These are phyloP conservation scores for human (Homo sapiens) DNA, from an alignment of 2,113 vertebrate species.

Conservation along the genomic window DNA sequence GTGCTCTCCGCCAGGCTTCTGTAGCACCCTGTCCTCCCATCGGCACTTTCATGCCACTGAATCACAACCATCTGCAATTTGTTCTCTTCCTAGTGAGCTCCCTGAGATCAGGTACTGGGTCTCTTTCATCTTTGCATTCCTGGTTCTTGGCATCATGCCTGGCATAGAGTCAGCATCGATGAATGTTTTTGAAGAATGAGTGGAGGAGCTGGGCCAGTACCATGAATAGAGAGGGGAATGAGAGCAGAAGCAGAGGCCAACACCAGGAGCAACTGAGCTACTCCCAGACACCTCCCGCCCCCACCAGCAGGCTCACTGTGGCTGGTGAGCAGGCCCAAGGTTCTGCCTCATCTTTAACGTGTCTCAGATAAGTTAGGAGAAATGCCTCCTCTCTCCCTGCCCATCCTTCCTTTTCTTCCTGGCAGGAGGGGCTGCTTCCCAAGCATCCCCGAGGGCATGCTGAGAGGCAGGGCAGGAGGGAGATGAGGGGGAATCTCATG, in stretches of 20 bases:
- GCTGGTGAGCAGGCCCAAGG: background rate
- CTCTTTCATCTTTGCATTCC: constrained; percentile 41
- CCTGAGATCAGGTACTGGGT: background rate
- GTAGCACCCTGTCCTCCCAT: background rate
- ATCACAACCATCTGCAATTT: background rate
- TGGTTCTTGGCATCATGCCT: constrained; percentile 47
- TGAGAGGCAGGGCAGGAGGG: background rate
- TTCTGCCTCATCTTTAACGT: background rate
- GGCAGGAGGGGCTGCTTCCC: background rate
- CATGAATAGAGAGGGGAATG: background rate
- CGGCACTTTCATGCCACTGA: background rate
- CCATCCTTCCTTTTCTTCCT: background rate
- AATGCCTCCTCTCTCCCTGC: background rate
- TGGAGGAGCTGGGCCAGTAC: background rate
- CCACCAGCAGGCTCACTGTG: background rate
- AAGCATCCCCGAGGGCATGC: background rate
- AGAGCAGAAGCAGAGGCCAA: background rate
- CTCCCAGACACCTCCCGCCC: background rate
- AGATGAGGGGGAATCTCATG: background rate
- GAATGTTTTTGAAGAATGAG: constrained; percentile 30
- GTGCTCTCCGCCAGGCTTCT: background rate
- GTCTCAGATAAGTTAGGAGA: background rate
- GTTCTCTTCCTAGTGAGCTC: background rate
- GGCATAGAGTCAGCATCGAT: background rate
- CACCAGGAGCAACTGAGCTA: background rate